Percentiles rank a stretch among this genome's conserved stretches.
phyloP scores from a whole-genome alignment of 2,888 invertebrate species.

The Eurytoma californica region DNA sequence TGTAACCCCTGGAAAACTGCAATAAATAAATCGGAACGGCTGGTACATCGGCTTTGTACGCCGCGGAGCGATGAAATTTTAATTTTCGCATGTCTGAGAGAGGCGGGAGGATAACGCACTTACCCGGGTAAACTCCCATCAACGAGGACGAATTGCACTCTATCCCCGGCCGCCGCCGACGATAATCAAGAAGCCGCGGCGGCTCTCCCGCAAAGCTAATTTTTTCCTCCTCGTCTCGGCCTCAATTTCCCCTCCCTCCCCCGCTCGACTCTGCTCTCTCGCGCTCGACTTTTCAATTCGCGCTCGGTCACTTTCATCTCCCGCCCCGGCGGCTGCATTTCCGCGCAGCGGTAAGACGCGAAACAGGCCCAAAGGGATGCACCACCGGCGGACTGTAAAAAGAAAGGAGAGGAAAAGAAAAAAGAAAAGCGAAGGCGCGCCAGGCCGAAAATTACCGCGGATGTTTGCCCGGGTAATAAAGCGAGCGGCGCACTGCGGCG shows the following conservation, averaged over 20 bases:
- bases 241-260: background rate
- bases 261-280: background rate
- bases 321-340: background rate
- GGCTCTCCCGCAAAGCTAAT: background rate
- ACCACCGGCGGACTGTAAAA: no score
- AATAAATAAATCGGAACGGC: no score
- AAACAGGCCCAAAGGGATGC: background rate
- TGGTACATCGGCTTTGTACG: no score
- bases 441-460: slow-evolving; percentile 14
- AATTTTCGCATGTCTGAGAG: no score
- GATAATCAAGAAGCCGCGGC: no score
- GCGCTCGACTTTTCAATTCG: slow-evolving; percentile 13
- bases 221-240: background rate
- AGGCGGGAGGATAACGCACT: no score
- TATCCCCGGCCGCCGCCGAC: no score
- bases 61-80: no score
- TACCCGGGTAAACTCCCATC: no score
- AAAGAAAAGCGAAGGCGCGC: background rate
- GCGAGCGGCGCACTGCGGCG: background rate
- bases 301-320: slow-evolving; percentile 18
- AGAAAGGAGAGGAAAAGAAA: background rate
- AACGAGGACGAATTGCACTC: no score
- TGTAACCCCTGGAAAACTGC: no score
- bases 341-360: background rate
- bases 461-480: slow-evolving; percentile 16